phyloP scores from a whole-genome alignment of 2,113 vertebrate genomes.

The Fukomys damarensis region DNA sequence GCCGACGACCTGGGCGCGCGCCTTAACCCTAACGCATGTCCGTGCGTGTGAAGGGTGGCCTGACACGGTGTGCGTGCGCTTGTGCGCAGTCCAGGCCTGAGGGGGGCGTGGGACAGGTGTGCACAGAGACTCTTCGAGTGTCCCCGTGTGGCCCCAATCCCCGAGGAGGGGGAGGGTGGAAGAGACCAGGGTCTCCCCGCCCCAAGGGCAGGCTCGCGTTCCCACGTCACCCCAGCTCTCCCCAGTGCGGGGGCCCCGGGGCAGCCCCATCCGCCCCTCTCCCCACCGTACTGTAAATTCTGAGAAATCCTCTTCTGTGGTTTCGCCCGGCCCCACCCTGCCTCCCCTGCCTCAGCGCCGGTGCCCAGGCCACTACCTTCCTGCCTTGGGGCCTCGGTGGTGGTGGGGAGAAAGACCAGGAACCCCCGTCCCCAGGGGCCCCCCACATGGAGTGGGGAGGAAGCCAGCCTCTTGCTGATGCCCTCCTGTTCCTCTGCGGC shows the following conservation, averaged over 20 bases:
- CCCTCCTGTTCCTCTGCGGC: not conserved
- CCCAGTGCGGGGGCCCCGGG: not conserved
- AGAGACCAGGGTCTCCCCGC: not conserved
- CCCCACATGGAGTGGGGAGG: not conserved
- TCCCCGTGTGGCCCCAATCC: not conserved
- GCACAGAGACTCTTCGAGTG: not conserved
- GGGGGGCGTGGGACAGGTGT: not conserved
- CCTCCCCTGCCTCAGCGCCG: not conserved
- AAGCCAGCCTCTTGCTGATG: not conserved
- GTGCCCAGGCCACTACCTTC: slow-evolving; percentile 50
- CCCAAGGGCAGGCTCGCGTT: not conserved
- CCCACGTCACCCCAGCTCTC: accelerated
- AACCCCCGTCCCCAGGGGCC: too few relatives aligned
- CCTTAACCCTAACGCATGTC: not conserved
- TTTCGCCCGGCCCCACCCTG: not conserved
- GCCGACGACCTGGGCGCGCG: accelerated
- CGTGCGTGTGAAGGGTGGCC: not conserved
- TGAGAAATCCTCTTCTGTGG: slow-evolving; percentile 50
- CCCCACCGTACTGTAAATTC: slow-evolving; percentile 57
- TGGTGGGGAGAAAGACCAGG: not conserved
- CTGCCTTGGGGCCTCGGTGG: not conserved
- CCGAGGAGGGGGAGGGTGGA: not conserved
- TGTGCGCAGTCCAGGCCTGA: too few relatives aligned
- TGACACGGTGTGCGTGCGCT: too few relatives aligned
- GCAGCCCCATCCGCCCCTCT: not conserved